Conservation (phyloP, 2,113 vertebrate genomes). For the Saccopteryx leptura region DNA sequence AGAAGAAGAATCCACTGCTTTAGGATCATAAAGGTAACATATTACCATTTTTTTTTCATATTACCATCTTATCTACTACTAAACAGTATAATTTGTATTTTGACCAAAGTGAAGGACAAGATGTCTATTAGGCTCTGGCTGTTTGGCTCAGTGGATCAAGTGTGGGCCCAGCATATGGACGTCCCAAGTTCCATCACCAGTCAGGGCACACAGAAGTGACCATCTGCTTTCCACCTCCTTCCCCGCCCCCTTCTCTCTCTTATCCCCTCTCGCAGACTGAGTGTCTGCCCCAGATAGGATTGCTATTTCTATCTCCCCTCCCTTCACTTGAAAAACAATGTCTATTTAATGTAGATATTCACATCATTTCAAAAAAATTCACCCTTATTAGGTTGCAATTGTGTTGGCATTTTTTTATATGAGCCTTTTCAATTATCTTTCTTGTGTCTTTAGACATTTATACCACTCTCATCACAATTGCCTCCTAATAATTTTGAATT, state of each 20-base stretch:
- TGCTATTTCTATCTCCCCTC: no score
- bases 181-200: no score
- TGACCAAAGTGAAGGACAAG: not conserved
- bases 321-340: not conserved
- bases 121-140: not conserved
- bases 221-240: no score
- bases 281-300: no score
- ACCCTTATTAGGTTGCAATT: not conserved
- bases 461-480: not conserved
- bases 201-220: no score
- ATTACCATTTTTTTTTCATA: not conserved
- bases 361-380: not conserved
- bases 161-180: no score
- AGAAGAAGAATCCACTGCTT: not conserved
- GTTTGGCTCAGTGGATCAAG: no score
- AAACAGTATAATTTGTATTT: conserved; percentile 10
- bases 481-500: conserved; percentile 33
- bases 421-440: conserved; percentile 42
- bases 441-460: conserved; percentile 7
- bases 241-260: no score
- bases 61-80: not conserved
- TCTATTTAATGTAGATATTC: not conserved
- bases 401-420: conserved; percentile 22
- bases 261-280: no score
- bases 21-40: not conserved